Percentiles rank a stretch among this genome's conserved stretches.
Conservation (phyloP, 1,140 invertebrate genomes). For the Zaprionus lachaisei region DNA sequence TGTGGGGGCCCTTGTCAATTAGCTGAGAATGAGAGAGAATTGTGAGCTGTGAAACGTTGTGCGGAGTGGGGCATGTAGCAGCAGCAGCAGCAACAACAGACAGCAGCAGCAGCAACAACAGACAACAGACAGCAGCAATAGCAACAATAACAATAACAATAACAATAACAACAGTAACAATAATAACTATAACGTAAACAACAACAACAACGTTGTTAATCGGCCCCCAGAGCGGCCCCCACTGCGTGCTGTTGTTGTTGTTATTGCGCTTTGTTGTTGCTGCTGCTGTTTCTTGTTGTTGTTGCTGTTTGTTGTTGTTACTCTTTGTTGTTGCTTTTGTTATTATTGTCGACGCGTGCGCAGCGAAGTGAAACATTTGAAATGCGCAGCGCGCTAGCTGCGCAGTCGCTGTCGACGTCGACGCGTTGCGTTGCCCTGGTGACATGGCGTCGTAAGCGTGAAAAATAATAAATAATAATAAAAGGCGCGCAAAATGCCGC, state of each 20-base stretch:
- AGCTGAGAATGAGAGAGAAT: constrained; percentile 56
- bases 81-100: constrained; percentile 15
- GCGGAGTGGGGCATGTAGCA: constrained; percentile 42
- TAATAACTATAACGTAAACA: background rate
- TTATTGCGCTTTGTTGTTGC: constrained; percentile 18
- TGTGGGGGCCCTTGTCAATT: constrained; percentile 48
- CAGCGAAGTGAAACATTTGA: constrained; percentile 76
- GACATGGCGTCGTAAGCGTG: constrained; percentile 75
- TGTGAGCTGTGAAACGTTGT: constrained; percentile 30
- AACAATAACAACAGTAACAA: constrained; percentile 17
- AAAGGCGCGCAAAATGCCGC: constrained; percentile 44
- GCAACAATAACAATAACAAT: constrained; percentile 11
- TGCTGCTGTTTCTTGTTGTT: constrained; percentile 17
- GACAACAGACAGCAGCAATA: background rate
- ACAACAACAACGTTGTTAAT: constrained; percentile 30
- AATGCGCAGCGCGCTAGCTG: constrained; percentile 21
- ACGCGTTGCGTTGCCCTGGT: constrained; percentile 34
- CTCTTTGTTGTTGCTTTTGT: constrained; percentile 30
- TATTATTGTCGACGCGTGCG: constrained; percentile 64
- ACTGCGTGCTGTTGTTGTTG: constrained; percentile 24
- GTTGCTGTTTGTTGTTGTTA: constrained; percentile 29
- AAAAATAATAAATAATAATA: constrained; percentile 80
- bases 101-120: constrained; percentile 12
- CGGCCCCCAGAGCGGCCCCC: constrained; percentile 40
- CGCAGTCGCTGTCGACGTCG: constrained; percentile 3